A percentile compares a stretch with the other conserved stretches of the same genome.
Evolutionary conservation across 2,888 invertebrate species (phyloP).

Genomic region (Athalia cordata): DNA sequence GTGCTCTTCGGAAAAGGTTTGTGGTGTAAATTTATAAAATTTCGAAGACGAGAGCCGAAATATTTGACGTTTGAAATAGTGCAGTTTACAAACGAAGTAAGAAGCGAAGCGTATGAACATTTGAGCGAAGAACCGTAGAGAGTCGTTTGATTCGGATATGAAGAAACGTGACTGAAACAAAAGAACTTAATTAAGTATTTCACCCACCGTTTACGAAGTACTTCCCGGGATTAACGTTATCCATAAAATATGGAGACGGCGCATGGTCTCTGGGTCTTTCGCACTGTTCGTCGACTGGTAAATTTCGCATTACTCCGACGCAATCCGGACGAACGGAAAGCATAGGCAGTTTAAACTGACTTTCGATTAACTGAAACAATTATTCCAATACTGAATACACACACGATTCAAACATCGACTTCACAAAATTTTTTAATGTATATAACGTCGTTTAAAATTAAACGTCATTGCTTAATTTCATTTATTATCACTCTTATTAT

Average conservation of each 20-base stretch:
- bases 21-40: neutral
- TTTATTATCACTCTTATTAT: neutral
- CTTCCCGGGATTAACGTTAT: conserved; percentile 78
- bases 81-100: conserved; percentile 18
- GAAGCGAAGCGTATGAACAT: conserved; percentile 26
- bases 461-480: neutral
- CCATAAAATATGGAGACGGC: conserved; percentile 81
- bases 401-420: conserved; percentile 59
- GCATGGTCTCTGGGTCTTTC: conserved; percentile 78
- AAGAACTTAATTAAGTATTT: conserved; percentile 31
- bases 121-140: conserved; percentile 3
- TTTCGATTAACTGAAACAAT: conserved; percentile 78
- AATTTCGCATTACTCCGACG: conserved; percentile 78
- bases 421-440: neutral
- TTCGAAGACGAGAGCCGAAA: neutral
- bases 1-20: neutral
- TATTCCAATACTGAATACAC: conserved; percentile 61
- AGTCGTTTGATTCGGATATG: conserved; percentile 30
- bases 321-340: conserved; percentile 82
- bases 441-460: neutral
- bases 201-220: conserved; percentile 79
- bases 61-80: conserved; percentile 3
- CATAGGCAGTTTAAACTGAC: conserved; percentile 82
- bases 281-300: conserved; percentile 78
- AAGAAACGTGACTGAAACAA: neutral